Conservation (phyloP, 1,140 invertebrate genomes). For the Cyphomyrmex costatus region DNA sequence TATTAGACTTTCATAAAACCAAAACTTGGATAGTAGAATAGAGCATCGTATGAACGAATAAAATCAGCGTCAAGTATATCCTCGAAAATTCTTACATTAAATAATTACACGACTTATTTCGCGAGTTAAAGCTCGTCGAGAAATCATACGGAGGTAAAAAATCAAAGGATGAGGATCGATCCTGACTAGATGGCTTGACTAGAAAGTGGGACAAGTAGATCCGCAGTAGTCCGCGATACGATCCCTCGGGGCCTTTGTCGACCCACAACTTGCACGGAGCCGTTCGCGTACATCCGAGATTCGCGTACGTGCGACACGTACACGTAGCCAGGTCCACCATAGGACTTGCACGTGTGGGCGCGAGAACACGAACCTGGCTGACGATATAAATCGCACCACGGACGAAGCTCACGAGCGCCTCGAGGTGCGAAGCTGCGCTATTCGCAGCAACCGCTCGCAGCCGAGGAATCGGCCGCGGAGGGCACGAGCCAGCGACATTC, state of each 20-base stretch:
- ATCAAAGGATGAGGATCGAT: conserved; percentile 49
- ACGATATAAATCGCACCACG: conserved; percentile 54
- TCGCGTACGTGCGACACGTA: conserved; percentile 11
- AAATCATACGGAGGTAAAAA: not conserved
- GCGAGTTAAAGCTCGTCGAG: not conserved
- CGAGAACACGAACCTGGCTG: not conserved
- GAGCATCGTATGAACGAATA: not conserved
- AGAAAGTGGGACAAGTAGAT: conserved; percentile 84
- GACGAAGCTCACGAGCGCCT: conserved; percentile 24
- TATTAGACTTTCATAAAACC: not conserved
- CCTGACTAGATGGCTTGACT: conserved; percentile 80
- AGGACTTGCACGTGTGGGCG: conserved; percentile 1
- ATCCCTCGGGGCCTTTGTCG: conserved; percentile 76
- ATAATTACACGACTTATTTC: not conserved
- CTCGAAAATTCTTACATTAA: not conserved
- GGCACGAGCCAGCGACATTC: conserved; percentile 79
- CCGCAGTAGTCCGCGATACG: conserved; percentile 77
- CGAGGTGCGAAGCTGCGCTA: not conserved
- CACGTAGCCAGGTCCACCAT: not conserved
- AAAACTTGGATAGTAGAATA: not conserved
- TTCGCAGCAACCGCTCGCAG: conserved; percentile 23
- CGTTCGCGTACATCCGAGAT: conserved; percentile 48
- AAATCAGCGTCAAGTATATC: conserved; percentile 2
- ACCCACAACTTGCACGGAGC: conserved; percentile 78
- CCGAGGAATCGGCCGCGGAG: conserved; percentile 66